Base-by-base conservation (phyloP, 1,140 invertebrate genomes). In the Aleiodes sp. region DNA sequence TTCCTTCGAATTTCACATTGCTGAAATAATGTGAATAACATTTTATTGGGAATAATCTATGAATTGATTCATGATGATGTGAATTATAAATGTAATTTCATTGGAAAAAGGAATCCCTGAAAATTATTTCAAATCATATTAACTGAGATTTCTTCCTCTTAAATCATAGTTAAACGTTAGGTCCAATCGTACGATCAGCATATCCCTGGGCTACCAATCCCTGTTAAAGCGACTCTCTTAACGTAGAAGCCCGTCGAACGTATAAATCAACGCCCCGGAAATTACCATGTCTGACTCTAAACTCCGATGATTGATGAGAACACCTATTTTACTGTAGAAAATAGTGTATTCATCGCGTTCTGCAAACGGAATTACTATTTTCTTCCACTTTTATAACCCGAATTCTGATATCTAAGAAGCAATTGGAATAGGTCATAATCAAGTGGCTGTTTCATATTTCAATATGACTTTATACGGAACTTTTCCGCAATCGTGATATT, bases 261-360 rank as follows among this genome's bases (percentile, higher is more conserved):
- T 78, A 76, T 75, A 71, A 76, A 78, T 80, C 73, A 73, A 77
- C 75, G 73, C 73, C 76, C 71, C 76, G 78, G 78, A 76, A 85
- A 85, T 84, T 84, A 84, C 84, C 83, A 77, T 84, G 83, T 84
- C 83, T 76, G 82, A 82, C 77, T 82, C 78, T 83, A 84, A 83
- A 84, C 82, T 84, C 73, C 62, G 75, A 80, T 84, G 82, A 84
- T 84, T 82, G 81, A 84, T 84, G 82, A 82, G 79, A n/a, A 74
- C 72, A 65, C 28, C 21, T 43, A 39, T 70, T 28, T 56, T 41
- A 10, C 57, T 4, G 14, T 12, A 33, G 19, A n/a, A 61, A 61
- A 57, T 29, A 31, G 65, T 56, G 19, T 41, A 28, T 39, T 16
- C 31, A 57, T 26, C n/a, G 33, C n/a, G 35, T 26, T 12, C 33